Conservation (phyloP, 2,888 invertebrate species). For the Agonum fuliginosum region DNA sequence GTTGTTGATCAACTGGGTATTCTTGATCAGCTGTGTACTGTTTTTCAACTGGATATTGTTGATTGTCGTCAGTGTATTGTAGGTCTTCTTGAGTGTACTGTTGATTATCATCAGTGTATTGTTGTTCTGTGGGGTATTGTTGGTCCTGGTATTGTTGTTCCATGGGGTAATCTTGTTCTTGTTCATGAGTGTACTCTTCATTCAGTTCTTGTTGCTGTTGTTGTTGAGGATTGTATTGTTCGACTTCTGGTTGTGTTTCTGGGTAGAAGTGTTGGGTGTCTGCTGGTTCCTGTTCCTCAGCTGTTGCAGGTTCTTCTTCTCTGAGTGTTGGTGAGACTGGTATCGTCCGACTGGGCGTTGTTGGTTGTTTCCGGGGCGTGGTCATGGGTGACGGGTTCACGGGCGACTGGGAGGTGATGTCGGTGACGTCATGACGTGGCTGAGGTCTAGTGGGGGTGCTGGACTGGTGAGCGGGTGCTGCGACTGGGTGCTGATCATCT, state of each 20-base stretch:
- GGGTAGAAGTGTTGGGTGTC: not conserved
- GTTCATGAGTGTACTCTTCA: slow-evolving; percentile 8
- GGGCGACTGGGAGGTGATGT: slow-evolving; percentile 52
- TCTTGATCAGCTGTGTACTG: slow-evolving; percentile 69
- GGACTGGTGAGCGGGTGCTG: slow-evolving; percentile 65
- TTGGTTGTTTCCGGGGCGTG: not conserved
- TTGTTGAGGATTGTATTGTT: not conserved
- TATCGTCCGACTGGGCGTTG: not conserved
- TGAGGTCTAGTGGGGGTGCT: slow-evolving; percentile 62
- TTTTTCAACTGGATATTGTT: slow-evolving; percentile 68
- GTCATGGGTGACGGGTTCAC: not conserved
- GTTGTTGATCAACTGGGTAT: slow-evolving; percentile 29
- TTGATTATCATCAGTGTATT: slow-evolving; percentile 56
- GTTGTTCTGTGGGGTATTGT: slow-evolving; percentile 61
- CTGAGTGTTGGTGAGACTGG: slow-evolving; percentile 57
- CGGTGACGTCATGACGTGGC: slow-evolving; percentile 59
- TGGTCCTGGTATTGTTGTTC: slow-evolving; percentile 60
- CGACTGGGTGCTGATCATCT: slow-evolving; percentile 68
- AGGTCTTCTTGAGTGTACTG: slow-evolving; percentile 22
- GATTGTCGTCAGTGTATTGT: slow-evolving; percentile 35
- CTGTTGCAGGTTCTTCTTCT: slow-evolving; percentile 41
- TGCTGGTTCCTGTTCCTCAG: not conserved
- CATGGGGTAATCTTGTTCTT: slow-evolving; percentile 57
- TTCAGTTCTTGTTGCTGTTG: slow-evolving; percentile 3
- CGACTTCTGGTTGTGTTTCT: slow-evolving; percentile 36